Base-by-base conservation (phyloP, 2,888 invertebrate genomes). In the Macrosiphum euphorbiae region DNA sequence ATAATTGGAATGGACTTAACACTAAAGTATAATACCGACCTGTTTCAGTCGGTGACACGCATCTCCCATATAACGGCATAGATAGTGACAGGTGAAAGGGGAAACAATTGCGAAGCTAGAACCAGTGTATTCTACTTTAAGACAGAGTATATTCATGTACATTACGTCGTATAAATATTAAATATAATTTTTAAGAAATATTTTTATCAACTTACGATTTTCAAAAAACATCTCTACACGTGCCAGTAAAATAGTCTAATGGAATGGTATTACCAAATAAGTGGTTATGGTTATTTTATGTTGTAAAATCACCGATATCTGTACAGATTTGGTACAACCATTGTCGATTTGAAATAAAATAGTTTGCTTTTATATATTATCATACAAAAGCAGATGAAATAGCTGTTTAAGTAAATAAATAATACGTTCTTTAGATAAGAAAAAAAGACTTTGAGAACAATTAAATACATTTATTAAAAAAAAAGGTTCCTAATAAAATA, bases 261-360 rank as follows among this genome's bases (percentile, higher is more conserved):
- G 97, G 97, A 95, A 99, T 98, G 58, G 96, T 96, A 95, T 97
- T 96, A 0, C 98, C 98, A 95, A 99, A 99, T 85, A 96, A 97
- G 96, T 96, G 97, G 4, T 61, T 50, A 3, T 96, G 96, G 5
- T 96, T 97, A 0, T 97, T 97, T 0, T 99, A 98, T 0, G 98
- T 98, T 96, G 99, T 99, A 96, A 97, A 99, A 96, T 98, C 99
- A 55, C 99, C 99, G 95, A 99, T 99, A 96, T 99, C 99, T 0
- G 98, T 98, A 95, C 99, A 99, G 0, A 99, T 99, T 96, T 99
- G 99, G 96, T 98, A 99, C 94, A 97, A 97, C 99, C 99, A 99
- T 95, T 98, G 98, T 0, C 99, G 97, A 95, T 96, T 97, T 97
- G 89, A n/a, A 95, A 92, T 94, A 95, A 90, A 85, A 35, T 20